Evolutionary conservation across 2,113 vertebrate species (phyloP).

Genomic region (Pterocles burchelli): DNA sequence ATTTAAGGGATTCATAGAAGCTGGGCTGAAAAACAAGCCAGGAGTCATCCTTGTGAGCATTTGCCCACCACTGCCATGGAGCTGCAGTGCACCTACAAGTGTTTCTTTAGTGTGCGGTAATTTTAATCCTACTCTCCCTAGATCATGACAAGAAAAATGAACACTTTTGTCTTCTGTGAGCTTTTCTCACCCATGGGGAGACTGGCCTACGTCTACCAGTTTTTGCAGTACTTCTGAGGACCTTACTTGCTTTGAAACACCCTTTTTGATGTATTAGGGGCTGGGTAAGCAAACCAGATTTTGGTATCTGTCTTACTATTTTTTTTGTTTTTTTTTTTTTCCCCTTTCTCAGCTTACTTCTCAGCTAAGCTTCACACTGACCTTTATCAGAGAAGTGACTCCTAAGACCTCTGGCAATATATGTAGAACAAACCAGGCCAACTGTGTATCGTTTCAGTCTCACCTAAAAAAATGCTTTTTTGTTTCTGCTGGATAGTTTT

Average conservation of each 20-base stretch:
- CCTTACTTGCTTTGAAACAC: background rate
- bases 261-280: background rate
- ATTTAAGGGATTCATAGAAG: background rate
- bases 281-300: background rate
- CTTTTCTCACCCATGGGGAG: background rate
- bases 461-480: background rate
- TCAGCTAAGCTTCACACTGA: background rate
- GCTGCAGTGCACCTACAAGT: rapidly evolving
- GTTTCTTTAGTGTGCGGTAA: background rate
- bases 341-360: background rate
- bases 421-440: background rate
- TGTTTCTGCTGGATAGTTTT: background rate
- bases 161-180: background rate
- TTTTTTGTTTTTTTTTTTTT: background rate
- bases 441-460: background rate
- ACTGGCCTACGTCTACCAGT: background rate
- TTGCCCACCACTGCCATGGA: background rate
- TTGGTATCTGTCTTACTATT: background rate
- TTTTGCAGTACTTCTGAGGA: background rate
- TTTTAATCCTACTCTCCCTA: rapidly evolving
- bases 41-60: background rate
- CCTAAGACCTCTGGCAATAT: background rate
- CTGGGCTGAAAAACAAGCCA: background rate
- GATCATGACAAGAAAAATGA: background rate
- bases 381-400: background rate